Evolutionary conservation across 2,888 invertebrate species (phyloP).

Genomic region (Formica aserva): DNA sequence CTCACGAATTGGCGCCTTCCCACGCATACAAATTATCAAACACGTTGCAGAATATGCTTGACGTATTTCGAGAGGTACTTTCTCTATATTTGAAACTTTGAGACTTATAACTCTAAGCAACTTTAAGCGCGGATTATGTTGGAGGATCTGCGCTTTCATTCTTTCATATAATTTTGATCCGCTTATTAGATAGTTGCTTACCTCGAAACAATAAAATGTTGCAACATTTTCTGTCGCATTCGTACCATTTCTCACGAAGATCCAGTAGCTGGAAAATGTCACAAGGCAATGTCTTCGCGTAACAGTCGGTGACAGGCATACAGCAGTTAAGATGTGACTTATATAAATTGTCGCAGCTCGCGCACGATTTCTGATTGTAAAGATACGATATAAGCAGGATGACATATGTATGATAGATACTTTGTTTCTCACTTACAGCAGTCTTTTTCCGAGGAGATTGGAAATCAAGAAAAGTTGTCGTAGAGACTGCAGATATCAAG

Average conservation of each 20-base stretch:
- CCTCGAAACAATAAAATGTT: slow-evolving; percentile 11
- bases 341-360: slow-evolving; percentile 69
- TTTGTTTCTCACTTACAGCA: background rate
- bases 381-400: slow-evolving; percentile 15
- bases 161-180: background rate
- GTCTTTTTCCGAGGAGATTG: background rate
- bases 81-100: background rate
- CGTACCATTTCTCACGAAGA: slow-evolving; percentile 34
- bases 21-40: slow-evolving; percentile 46
- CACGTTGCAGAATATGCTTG: slow-evolving; percentile 1
- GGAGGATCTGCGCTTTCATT: background rate
- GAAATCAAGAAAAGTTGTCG: background rate
- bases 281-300: slow-evolving; percentile 41
- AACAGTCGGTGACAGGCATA: slow-evolving; percentile 70
- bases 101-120: background rate
- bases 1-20: slow-evolving; percentile 20
- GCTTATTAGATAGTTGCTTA: slow-evolving; percentile 5
- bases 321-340: slow-evolving; percentile 71
- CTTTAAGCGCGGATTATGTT: background rate
- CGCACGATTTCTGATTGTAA: slow-evolving; percentile 37
- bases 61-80: background rate
- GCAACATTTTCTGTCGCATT: slow-evolving; percentile 37
- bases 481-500: background rate
- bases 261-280: slow-evolving; percentile 40
- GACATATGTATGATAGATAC: slow-evolving; percentile 22